phyloP scores from a whole-genome alignment of 2,888 invertebrate species.

The Pardosa pseudoannulata region DNA sequence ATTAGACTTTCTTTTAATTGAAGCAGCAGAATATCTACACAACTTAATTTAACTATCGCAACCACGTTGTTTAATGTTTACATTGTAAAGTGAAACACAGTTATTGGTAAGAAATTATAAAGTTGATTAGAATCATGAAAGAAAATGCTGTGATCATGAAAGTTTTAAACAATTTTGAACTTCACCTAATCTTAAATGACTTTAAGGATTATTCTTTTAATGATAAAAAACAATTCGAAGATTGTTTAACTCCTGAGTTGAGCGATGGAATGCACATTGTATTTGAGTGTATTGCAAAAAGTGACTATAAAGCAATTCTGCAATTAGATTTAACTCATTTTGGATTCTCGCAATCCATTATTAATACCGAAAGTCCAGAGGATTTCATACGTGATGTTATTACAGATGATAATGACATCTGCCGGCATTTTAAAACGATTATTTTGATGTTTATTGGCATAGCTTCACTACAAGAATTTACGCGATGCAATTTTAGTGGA shows the following conservation, averaged over 20 bases:
- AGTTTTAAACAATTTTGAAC: constrained; percentile 22
- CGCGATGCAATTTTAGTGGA: constrained; percentile 90
- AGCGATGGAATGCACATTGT: background rate
- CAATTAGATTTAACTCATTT: constrained; percentile 19
- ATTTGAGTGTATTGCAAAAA: background rate
- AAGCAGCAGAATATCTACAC: too few species aligned
- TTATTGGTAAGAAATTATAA: too few species aligned
- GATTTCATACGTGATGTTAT: background rate
- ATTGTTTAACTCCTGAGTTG: background rate
- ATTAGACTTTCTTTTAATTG: too few species aligned
- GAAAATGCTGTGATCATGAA: background rate
- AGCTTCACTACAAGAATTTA: constrained; percentile 84
- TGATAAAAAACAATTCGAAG: background rate
- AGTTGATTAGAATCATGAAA: too few species aligned
- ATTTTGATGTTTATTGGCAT: constrained; percentile 79
- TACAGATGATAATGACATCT: background rate
- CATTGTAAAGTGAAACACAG: too few species aligned
- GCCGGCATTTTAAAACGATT: background rate
- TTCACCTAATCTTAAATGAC: constrained; percentile 1
- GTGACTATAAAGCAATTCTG: constrained; percentile 27
- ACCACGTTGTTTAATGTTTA: too few species aligned
- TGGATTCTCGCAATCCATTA: background rate
- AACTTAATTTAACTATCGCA: too few species aligned
- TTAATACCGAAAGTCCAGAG: background rate
- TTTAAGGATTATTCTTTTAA: background rate